Base-by-base conservation (phyloP, 2,888 invertebrate species). In the Ectemnius lituratus region DNA sequence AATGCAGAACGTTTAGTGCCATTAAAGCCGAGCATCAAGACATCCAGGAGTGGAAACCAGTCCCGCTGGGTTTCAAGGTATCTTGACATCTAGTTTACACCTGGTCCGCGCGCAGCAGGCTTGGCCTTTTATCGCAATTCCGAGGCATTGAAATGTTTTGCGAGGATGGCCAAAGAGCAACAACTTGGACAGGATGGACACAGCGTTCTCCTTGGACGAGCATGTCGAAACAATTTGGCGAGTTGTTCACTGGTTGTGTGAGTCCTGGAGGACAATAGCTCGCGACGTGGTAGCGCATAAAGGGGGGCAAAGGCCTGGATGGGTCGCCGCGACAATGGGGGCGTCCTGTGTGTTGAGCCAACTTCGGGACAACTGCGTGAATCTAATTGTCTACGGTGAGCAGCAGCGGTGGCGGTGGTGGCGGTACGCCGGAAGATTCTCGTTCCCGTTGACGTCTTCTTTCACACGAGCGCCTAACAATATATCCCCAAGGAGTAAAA, bases 311-410 rank as follows among this genome's bases (percentile, higher is more conserved):
- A 68, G 68, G 8, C 47, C 47, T 62, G 49, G 59, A 52, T 56
- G 62, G 73, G 67, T 67, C 60, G 62, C 65, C 68, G n/a, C 60
- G 67, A 82, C 80, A 78, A 82, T 76, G 67, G 73, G 61, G 68
- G 71, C 70, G 70, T 66, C 73, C 79, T 64, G 76, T 8, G 52
- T 87, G 86, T 88, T 88, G 83, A 76, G 75, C 76, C 85, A 88
- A 88, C 87, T 86, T 84, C 75, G 69, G 81, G 84, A 83, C 82
- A 85, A 84, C 81, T 79, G 84, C 75, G 85, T 81, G 84, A 84
- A 87, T 86, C 83, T 86, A 86, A 88, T 86, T 87, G 86, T 87
- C 80, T 83, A 82, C 76, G 76, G 67, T 66, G 67, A 37, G 71
- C 67, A 58, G 60, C 58, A 37, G 62, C 58, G 49, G 37, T 63